These are phyloP conservation scores for Notospermus geniculatus DNA, from an alignment of 1,140 invertebrate species.

Conservation along the genomic window DNA sequence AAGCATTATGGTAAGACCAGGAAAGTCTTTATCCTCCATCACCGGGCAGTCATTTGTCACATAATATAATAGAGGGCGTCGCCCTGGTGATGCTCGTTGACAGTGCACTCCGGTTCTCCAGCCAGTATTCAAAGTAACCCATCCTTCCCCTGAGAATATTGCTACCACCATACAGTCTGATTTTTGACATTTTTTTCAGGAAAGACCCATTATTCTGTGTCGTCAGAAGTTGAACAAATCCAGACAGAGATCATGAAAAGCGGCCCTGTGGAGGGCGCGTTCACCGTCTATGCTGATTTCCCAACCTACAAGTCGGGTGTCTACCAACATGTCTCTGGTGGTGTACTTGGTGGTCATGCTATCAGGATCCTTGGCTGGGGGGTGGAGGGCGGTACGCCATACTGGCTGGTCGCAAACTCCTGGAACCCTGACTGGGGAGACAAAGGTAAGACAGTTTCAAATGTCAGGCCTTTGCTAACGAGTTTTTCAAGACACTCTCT, in stretches of 20 bases:
- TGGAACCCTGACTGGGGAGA: conserved; percentile 89
- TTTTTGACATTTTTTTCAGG: too few species aligned
- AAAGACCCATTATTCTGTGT: conserved; percentile 68
- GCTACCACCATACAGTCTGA: too few species aligned
- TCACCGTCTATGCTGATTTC: conserved; percentile 87
- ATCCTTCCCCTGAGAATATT: too few species aligned
- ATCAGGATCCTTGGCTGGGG: conserved; percentile 88
- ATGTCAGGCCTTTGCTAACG: too few species aligned
- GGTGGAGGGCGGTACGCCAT: conserved; percentile 72
- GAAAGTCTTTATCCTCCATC: too few species aligned
- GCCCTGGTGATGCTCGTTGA: too few species aligned
- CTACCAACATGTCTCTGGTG: conserved; percentile 76
- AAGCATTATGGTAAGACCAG: conserved; percentile 71
- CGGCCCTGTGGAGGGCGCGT: conserved; percentile 88
- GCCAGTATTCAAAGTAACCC: too few species aligned
- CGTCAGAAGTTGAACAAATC: conserved; percentile 68
- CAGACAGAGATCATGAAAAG: conserved; percentile 80
- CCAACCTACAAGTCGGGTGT: conserved; percentile 83
- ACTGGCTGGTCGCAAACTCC: conserved; percentile 90
- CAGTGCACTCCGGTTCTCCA: too few species aligned
- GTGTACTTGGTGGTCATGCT: conserved; percentile 81
- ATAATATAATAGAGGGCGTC: too few species aligned
- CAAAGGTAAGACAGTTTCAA: conserved; percentile 30
- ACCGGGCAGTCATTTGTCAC: too few species aligned
- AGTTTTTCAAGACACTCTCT: too few species aligned